These are phyloP conservation scores for Epinotia ramella DNA, from an alignment of 2,888 invertebrate species.

Conservation along the genomic window DNA sequence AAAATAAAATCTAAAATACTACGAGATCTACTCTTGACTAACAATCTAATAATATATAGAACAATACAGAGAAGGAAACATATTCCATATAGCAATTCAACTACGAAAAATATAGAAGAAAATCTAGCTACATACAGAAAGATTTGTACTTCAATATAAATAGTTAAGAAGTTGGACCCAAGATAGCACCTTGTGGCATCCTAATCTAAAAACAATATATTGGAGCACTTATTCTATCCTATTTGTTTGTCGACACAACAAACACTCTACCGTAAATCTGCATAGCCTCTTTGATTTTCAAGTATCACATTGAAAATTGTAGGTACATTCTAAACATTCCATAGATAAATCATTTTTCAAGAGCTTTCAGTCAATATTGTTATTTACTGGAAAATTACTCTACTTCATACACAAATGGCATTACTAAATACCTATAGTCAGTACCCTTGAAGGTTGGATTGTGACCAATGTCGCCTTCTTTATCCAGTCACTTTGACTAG, in stretches of 20 bases:
- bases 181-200: slow-evolving; percentile 38
- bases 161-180: slow-evolving; percentile 39
- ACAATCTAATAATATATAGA: slow-evolving; percentile 36
- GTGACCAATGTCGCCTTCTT: background rate
- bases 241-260: slow-evolving; percentile 3
- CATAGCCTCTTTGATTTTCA: slow-evolving; percentile 25
- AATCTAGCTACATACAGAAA: slow-evolving; percentile 35
- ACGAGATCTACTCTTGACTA: slow-evolving; percentile 57
- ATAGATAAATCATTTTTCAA: slow-evolving; percentile 5
- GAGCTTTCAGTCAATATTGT: slow-evolving; percentile 12
- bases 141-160: slow-evolving; percentile 38
- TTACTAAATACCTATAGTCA: background rate
- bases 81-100: slow-evolving; percentile 54
- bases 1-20: slow-evolving; percentile 52
- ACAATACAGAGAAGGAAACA: slow-evolving; percentile 25
- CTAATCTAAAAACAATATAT: slow-evolving; percentile 28
- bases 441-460: background rate
- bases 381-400: slow-evolving; percentile 5
- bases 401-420: slow-evolving; percentile 2
- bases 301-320: slow-evolving; percentile 15
- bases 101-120: slow-evolving; percentile 54
- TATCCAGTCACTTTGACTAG: background rate
- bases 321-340: slow-evolving; percentile 6
- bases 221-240: slow-evolving; percentile 15
- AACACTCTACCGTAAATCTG: background rate